Conservation (phyloP, 2,888 invertebrate genomes). For the Plagodis pulveraria region DNA sequence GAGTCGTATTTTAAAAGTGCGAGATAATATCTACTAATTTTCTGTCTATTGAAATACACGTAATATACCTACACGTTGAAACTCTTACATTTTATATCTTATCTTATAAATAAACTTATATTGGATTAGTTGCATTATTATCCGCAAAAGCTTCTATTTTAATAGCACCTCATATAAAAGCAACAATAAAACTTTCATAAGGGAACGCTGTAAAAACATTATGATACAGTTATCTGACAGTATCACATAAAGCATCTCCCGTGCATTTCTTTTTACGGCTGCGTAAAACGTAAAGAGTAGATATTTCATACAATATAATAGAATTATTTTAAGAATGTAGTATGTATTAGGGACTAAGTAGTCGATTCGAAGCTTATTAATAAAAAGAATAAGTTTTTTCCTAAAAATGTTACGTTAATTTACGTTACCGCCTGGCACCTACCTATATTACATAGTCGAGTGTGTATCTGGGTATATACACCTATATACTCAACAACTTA, state of each 20-base stretch:
- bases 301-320: conserved; percentile 38
- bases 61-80: no score
- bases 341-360: no score
- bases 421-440: no score
- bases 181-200: conserved; percentile 41
- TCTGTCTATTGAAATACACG: background rate
- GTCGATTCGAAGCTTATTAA: no score
- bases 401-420: no score
- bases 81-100: background rate
- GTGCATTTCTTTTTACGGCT: conserved; percentile 47
- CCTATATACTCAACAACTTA: background rate
- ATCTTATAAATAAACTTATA: conserved; percentile 5
- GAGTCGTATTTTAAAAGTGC: no score
- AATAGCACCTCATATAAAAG: conserved; percentile 36
- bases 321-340: conserved; percentile 34
- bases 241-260: conserved; percentile 39
- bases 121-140: conserved; percentile 17
- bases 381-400: no score
- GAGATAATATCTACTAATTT: background rate
- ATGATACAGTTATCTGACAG: conserved; percentile 42
- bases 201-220: conserved; percentile 40
- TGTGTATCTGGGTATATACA: conserved; percentile 5
- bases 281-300: conserved; percentile 38
- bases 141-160: conserved; percentile 33
- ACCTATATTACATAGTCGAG: no score